A percentile compares a stretch with the other conserved stretches of the same genome.
These are phyloP conservation scores for Phoeniculus purpureus DNA, from an alignment of 2,797 vertebrate genomes.

Conservation along the genomic window DNA sequence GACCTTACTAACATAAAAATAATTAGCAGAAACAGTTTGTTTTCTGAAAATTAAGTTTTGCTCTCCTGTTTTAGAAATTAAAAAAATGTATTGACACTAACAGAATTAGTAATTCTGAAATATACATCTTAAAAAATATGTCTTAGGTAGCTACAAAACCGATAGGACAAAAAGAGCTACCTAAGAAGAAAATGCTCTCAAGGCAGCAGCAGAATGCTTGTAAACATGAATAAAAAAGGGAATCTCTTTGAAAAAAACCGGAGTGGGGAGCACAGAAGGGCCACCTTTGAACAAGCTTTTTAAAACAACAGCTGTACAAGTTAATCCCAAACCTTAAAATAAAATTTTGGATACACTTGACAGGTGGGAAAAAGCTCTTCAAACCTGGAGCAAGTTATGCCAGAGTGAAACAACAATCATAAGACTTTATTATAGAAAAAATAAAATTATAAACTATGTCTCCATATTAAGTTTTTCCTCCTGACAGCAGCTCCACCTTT, in stretches of 20 bases:
- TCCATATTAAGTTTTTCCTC: background rate
- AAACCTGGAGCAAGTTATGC: background rate
- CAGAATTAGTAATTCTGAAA: background rate
- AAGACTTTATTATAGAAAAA: background rate
- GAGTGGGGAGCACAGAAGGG: background rate
- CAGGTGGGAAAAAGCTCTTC: background rate
- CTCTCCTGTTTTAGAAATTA: background rate
- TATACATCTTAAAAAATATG: background rate
- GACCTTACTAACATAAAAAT: background rate
- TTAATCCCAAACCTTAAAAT: background rate
- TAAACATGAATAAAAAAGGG: background rate
- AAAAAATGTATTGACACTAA: background rate
- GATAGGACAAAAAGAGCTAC: background rate
- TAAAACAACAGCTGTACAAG: background rate
- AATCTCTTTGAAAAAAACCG: background rate
- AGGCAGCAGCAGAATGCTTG: background rate
- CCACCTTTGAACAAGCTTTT: background rate
- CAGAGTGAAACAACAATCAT: background rate
- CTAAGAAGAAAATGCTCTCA: background rate
- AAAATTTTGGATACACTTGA: background rate
- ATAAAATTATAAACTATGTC: rapidly evolving
- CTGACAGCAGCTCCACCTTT: background rate
- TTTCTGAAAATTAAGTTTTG: background rate
- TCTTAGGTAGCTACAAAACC: background rate
- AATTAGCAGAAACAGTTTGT: background rate